Evolutionary conservation across 2,113 vertebrate species (phyloP), one percentile per base, ranked within the genome.

Genomic region (Charina bottae): DNA sequence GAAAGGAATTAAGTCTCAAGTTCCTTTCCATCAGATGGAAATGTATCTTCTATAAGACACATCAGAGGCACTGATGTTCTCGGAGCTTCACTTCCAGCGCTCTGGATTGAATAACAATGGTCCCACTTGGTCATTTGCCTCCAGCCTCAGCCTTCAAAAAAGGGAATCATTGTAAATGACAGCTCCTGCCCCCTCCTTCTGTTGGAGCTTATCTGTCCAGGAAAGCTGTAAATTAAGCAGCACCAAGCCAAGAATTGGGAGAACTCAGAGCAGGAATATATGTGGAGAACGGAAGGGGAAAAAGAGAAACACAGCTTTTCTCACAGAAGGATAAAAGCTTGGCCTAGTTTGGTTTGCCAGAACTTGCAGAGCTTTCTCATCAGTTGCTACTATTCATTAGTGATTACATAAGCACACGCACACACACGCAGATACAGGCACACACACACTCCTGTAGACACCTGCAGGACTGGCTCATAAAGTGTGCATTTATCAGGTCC

Each of bases 381-480:
- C 94, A 96, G 93, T 97, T 96, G 92, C 33, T 90, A 95, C 62
- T 83, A 97, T 98, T 98, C 97, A 98, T 97, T 93, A 95, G 96
- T 95, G 97, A 97, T 98, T 97, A 95, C 97, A 97, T 97, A 96
- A 94, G 58, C 1, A 59, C 58, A 59, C 17, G 6, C 46, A 19
- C 58, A 21, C 58, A 59, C 58, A 59, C 12, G n/a, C n/a, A n/a
- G n/a, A n/a, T n/a, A n/a, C n/a, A n/a, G n/a, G n/a, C n/a, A 56
- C 19, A 59, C 21, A 23, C 21, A 23, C 58, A 59, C 85, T 87
- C 96, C 96, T 97, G 93, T 59, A 95, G 97, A 98, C 98, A 98
- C 98, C 98, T 98, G 98, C 97, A 93, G 96, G 97, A 96, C 94
- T 93, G 1, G 93, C 96, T 95, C 97, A 98, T 98, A 98, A 98